Base-by-base conservation (phyloP, 2,113 vertebrate species). In the Lichenostomus cassidix region DNA sequence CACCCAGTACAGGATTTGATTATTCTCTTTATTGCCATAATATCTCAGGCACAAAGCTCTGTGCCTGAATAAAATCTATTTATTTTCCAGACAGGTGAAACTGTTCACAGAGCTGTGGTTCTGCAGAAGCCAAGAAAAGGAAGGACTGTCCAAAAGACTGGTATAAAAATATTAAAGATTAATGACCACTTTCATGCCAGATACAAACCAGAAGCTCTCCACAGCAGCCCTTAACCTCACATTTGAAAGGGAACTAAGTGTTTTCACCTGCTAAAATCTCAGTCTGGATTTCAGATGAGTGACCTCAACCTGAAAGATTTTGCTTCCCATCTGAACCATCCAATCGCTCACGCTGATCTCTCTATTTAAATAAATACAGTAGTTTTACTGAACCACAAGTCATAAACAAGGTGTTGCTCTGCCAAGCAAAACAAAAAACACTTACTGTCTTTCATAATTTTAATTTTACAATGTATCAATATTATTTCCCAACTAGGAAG, bases 131-230 rank as follows among this genome's bases (percentile, higher is more conserved):
- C 60, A 78, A 96, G 92, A 74, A 95, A 80, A 2, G 3, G 77
- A 78, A 94, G 79, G 47, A 90, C 55, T 10, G 63, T 52, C 79
- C 82, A 86, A 29, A 85, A 84, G 63, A 71, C 29, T 24, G 44
- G 68, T 64, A 94, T 83, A 90, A 94, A 94, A 96, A 93, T 94
- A 95, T 96, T 93, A 89, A 85, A 89, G 95, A 94, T 95, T 87
- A 94, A 96, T 84, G 92, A 92, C 64, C 63, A 82, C 27, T 86
- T 95, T 92, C 77, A 91, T 68, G 80, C 71, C 89, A 94, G 96
- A 98, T 28, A 96, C 65, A 97, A 97, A 96, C 93, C 96, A 97
- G 96, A 94, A 96, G 91, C 87, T 86, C 92, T 95, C 79, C 81
- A 94, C 74, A 97, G 70, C 93, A 91, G 86, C 84, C 93, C 77